Evolutionary conservation across 2,113 vertebrate species (phyloP), one percentile per base, ranked within the genome.

Genomic region (Solea solea): DNA sequence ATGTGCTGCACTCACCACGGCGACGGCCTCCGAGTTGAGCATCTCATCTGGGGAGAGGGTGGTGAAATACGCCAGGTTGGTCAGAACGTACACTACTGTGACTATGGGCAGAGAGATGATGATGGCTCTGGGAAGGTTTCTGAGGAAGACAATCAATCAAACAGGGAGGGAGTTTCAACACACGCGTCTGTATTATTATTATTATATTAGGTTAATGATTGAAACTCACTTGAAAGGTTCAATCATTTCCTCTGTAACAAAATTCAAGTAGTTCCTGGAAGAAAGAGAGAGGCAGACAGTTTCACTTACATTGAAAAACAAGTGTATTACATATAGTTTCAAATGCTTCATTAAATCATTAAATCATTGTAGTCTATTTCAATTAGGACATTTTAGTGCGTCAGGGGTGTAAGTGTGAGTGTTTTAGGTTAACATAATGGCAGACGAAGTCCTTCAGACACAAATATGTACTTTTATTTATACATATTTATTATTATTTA

Each of bases 161-260:
- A n/a, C 7, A 44, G 42, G 10, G 44, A 45, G 44, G 13, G 11
- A 28, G 40, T 48, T 16, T 10, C 11, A 14, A n/a, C 4, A 4
- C 9, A 1, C 14, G 3, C 5, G 34, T 21, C 21, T 1, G 21
- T 21, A 21, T 21, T 21, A 21, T 21, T 34, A 34, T 34, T 34
- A 34, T 34, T 34, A 6, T 34, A 34, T 34, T 34, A 34, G 34
- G 42, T 21, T 12, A 44, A 15, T 53, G 16, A 15, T 4, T n/a
- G 1, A 46, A 40, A 88, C 95, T 48, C 82, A 99, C 98, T 94
- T 97, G 92, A 95, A 98, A 9, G 97, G 97, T 6, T 99, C 96
- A 5, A 99, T 99, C 98, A 99, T 99, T 91, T 99, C 97, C 80
- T 99, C 97, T 0, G 97, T 98, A 27, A 99, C 97, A 61, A 99